A percentile compares a stretch with the other conserved stretches of the same genome.
phyloP scores from a whole-genome alignment of 2,797 vertebrate species.

The Onychomys torridus region DNA sequence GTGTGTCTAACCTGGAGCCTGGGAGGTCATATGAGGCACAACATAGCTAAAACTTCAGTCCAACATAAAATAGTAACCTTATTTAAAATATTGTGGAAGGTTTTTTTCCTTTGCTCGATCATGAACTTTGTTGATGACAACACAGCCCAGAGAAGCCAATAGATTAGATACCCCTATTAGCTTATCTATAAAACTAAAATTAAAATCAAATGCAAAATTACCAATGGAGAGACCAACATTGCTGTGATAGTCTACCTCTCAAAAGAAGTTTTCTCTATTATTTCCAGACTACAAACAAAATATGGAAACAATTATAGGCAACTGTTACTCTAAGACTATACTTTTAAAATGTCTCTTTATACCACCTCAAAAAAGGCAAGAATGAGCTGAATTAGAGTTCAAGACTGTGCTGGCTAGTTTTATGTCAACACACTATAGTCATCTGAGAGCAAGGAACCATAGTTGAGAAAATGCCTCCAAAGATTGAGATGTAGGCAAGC shows the following conservation, averaged over 20 bases:
- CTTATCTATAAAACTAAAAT: slow-evolving; percentile 58
- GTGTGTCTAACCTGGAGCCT: background rate
- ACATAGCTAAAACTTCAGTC: background rate
- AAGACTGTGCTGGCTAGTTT: background rate
- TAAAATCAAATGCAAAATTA: slow-evolving; percentile 52
- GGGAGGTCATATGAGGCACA: too few species aligned
- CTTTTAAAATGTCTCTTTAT: background rate
- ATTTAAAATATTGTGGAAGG: background rate
- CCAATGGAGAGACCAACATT: background rate
- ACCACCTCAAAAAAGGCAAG: background rate
- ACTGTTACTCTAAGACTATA: background rate
- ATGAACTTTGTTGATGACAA: background rate
- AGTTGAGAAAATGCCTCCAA: background rate
- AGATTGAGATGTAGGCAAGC: background rate
- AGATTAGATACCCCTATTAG: background rate
- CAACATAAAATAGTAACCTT: background rate
- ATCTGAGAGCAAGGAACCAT: background rate
- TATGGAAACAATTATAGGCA: background rate
- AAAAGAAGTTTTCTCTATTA: slow-evolving; percentile 24
- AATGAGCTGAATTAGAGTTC: background rate
- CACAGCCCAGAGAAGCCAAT: too few species aligned
- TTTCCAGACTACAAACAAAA: slow-evolving; percentile 37
- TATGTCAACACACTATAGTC: background rate
- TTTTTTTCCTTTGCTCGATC: background rate
- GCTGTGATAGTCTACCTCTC: background rate